A percentile compares a stretch with the other conserved stretches of the same genome.
These are phyloP conservation scores for Stichodactyla helianthus DNA, from an alignment of 64 coral and sea anemone species.

Conservation along the genomic window DNA sequence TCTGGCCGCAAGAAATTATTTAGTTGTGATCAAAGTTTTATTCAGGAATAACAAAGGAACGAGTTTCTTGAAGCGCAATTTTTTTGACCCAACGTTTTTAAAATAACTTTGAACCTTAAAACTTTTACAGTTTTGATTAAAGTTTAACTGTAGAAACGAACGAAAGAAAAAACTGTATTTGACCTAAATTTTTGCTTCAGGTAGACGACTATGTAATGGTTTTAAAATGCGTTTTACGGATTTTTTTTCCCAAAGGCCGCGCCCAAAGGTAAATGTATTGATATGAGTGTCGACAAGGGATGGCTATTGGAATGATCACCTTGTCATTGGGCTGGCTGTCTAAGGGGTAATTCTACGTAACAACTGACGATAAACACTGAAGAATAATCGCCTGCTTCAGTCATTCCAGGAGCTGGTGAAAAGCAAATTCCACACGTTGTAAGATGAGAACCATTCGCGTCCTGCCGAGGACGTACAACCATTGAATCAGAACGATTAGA, in stretches of 20 bases:
- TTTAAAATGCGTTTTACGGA: background rate
- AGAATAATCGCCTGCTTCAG: background rate
- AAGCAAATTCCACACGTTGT: background rate
- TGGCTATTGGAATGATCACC: background rate
- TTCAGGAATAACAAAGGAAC: too few relatives aligned
- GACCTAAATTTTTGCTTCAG: too few relatives aligned
- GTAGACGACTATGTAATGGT: too few relatives aligned
- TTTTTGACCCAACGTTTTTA: too few relatives aligned
- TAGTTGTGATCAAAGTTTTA: too few relatives aligned
- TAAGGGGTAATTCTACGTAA: conserved; percentile 11
- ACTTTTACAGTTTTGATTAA: too few relatives aligned
- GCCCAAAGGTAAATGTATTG: background rate
- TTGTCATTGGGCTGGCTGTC: background rate
- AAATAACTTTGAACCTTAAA: too few relatives aligned
- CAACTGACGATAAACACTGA: conserved; percentile 9
- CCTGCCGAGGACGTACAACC: background rate
- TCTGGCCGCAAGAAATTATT: background rate
- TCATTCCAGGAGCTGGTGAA: background rate
- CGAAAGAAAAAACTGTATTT: too few relatives aligned
- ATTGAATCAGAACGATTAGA: background rate
- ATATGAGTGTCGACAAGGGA: background rate
- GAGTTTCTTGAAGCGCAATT: too few relatives aligned
- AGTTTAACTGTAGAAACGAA: too few relatives aligned
- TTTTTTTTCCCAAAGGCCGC: background rate
- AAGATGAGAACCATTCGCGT: background rate